These are phyloP conservation scores for Eutolmus rufibarbis DNA, from an alignment of 2,888 invertebrate species.

Conservation along the genomic window DNA sequence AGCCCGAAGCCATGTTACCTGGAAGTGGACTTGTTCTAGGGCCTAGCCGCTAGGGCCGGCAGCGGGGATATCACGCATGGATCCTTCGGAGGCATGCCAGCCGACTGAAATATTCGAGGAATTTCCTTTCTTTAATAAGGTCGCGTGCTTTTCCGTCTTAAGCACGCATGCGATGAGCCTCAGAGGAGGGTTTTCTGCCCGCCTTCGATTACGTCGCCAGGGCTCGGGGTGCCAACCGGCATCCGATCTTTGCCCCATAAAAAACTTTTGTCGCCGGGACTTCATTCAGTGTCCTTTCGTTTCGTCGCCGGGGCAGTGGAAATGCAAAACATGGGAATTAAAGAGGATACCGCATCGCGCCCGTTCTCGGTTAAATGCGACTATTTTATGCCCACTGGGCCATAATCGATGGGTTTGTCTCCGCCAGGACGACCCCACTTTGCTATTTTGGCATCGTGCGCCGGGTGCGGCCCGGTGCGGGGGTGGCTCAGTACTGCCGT, in stretches of 20 bases:
- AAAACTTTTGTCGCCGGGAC: neutral
- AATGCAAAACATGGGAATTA: neutral
- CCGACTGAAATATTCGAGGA: neutral
- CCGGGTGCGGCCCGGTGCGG: neutral
- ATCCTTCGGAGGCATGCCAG: neutral
- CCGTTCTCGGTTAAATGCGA: neutral
- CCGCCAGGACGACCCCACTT: conserved; percentile 11
- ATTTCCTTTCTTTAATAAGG: neutral
- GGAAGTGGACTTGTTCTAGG: neutral
- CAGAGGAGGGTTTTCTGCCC: neutral
- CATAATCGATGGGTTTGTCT: conserved; percentile 26
- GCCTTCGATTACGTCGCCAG: neutral
- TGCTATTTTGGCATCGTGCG: neutral
- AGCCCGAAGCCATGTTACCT: neutral
- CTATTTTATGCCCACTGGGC: conserved; percentile 12
- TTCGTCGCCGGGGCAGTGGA: neutral
- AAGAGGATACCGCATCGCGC: neutral
- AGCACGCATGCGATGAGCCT: conserved; percentile 4
- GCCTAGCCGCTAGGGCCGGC: neutral
- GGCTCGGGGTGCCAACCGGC: neutral
- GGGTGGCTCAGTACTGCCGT: conserved; percentile 12
- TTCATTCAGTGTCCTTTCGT: conserved; percentile 15
- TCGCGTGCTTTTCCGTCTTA: conserved; percentile 7
- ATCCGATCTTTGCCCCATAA: neutral
- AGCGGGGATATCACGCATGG: neutral